These are phyloP conservation scores for Cybosia mesomella DNA, from an alignment of 2,888 invertebrate species.

Conservation along the genomic window DNA sequence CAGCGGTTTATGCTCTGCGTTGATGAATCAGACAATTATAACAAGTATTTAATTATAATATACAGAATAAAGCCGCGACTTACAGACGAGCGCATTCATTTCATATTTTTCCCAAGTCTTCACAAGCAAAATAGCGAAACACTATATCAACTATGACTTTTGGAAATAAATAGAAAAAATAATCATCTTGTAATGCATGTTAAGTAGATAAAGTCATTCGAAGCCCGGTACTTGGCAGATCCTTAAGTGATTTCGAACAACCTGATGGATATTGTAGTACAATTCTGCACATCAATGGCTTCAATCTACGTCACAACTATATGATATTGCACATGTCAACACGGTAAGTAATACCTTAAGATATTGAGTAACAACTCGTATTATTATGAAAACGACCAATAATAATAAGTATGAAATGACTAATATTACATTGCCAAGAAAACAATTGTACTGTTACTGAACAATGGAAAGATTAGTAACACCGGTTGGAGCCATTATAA, in stretches of 20 bases:
- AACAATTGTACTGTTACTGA: conserved; percentile 32
- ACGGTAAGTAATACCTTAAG: conserved; percentile 30
- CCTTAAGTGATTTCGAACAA: conserved; percentile 27
- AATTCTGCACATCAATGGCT: conserved; percentile 31
- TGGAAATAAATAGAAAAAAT: background rate
- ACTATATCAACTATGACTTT: background rate
- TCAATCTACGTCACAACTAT: conserved; percentile 26
- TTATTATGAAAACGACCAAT: conserved; percentile 35
- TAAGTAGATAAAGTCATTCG: background rate
- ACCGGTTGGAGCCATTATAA: background rate
- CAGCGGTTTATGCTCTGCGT: no score
- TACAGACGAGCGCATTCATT: background rate
- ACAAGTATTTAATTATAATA: no score
- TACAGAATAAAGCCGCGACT: background rate
- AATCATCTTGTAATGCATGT: background rate
- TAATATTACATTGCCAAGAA: conserved; percentile 30
- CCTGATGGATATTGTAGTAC: conserved; percentile 29
- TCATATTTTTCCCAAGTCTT: background rate
- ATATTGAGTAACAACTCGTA: conserved; percentile 39
- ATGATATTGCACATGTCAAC: conserved; percentile 28
- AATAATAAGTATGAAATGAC: conserved; percentile 38
- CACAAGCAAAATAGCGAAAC: no score
- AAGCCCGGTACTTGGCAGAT: background rate
- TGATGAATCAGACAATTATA: no score
- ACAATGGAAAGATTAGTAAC: conserved; percentile 37